Evolutionary conservation across 2,113 vertebrate genomes (phyloP).

Genomic region (Ascaphus truei): DNA sequence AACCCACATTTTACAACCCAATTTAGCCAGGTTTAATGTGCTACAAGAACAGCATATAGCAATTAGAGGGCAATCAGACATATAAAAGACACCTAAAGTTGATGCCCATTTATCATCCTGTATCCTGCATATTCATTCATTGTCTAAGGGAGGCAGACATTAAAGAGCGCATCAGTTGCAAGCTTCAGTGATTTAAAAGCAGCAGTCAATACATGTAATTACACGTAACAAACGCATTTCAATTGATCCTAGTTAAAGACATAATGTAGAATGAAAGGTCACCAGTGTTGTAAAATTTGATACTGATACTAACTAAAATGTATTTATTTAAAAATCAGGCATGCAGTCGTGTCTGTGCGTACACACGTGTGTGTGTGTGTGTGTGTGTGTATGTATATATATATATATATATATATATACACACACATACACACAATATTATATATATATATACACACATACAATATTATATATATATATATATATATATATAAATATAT

Average conservation of each 20-base stretch:
- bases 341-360: no score
- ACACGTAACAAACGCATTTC: constrained; percentile 53
- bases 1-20: neutral
- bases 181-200: constrained; percentile 49
- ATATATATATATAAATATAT: no score
- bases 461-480: no score
- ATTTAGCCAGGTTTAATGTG: neutral
- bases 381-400: no score
- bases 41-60: neutral
- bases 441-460: no score
- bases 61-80: constrained; percentile 6
- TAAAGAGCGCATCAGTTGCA: constrained; percentile 40
- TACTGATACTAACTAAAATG: constrained; percentile 9
- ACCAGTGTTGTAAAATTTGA: constrained; percentile 33
- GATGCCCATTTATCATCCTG: constrained; percentile 22
- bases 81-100: constrained; percentile 2
- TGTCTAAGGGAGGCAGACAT: constrained; percentile 33
- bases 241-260: constrained; percentile 43
- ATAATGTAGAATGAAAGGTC: constrained; percentile 39
- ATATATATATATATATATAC: no score
- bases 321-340: neutral
- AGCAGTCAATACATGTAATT: constrained; percentile 51
- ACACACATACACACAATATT: no score
- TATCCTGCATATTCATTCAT: constrained; percentile 32
- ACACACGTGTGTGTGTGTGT: no score